Conservation (phyloP, 1,140 invertebrate species). For the Bombus confusus region DNA sequence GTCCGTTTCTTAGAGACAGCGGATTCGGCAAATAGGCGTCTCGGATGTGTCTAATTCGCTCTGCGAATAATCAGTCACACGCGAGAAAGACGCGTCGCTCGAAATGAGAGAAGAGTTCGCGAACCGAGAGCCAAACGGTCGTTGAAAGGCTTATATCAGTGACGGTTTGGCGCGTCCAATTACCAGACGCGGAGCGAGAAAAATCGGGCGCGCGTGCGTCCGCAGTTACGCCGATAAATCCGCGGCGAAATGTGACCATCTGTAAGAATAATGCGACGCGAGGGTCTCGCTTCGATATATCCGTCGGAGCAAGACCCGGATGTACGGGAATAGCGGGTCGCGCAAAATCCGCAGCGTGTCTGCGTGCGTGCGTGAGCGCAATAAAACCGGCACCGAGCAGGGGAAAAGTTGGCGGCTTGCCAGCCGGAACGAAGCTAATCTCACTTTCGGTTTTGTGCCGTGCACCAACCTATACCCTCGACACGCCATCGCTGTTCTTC, state of each 20-base stretch:
- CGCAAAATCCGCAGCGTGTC: conserved; percentile 69
- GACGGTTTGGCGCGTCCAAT: conserved; percentile 6
- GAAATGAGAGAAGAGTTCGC: too few relatives aligned
- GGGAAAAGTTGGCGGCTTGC: conserved; percentile 68
- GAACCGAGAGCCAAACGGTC: not conserved
- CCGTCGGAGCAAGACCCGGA: conserved; percentile 72
- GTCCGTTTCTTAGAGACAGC: too few relatives aligned
- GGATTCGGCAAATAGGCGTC: too few relatives aligned
- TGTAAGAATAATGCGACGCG: conserved; percentile 21
- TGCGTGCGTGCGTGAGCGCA: conserved; percentile 49
- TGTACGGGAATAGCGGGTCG: conserved; percentile 74
- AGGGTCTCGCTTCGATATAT: conserved; percentile 48
- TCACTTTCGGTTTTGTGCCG: conserved; percentile 74
- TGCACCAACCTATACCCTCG: not conserved
- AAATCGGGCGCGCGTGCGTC: conserved; percentile 11
- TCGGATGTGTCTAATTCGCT: too few relatives aligned
- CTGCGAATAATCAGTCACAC: too few relatives aligned
- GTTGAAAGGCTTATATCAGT: conserved; percentile 8
- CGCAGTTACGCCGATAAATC: conserved; percentile 14
- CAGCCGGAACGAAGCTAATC: conserved; percentile 73
- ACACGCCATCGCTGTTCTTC: not conserved
- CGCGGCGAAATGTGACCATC: conserved; percentile 9
- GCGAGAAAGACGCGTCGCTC: too few relatives aligned
- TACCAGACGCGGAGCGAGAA: not conserved
- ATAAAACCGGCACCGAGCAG: conserved; percentile 57